Conservation (phyloP, 1,140 invertebrate genomes). For the Rhizoglyphus robini region DNA sequence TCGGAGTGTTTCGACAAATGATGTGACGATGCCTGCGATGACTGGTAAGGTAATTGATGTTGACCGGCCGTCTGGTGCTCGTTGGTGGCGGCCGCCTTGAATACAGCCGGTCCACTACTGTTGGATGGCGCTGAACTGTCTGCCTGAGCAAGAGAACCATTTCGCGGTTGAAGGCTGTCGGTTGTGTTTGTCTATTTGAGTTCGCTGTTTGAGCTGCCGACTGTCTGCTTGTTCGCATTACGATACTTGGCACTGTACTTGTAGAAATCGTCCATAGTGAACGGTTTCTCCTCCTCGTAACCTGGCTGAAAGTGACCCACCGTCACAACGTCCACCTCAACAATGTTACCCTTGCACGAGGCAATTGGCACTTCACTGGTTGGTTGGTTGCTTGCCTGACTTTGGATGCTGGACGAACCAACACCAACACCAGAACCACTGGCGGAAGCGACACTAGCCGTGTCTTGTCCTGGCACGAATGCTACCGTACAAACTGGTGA, state of each 20-base stretch:
- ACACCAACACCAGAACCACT: not conserved
- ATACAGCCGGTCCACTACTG: no score
- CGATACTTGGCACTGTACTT: constrained; percentile 88
- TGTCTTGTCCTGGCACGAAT: not conserved
- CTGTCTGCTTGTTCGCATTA: no score
- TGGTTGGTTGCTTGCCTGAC: constrained; percentile 40
- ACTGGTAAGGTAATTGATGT: no score
- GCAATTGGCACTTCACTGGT: constrained; percentile 16
- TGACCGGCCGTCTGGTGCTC: no score
- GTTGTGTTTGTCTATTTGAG: no score
- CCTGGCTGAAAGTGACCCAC: constrained; percentile 78
- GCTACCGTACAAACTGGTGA: not conserved
- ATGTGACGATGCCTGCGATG: no score
- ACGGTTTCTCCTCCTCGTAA: constrained; percentile 82
- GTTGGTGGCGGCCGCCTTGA: no score
- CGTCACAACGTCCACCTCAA: constrained; percentile 52
- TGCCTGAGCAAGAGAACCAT: no score
- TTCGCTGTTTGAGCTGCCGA: no score
- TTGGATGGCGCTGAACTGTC: no score
- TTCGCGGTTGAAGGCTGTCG: no score
- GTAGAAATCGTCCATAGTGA: constrained; percentile 92
- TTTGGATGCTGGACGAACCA: not conserved
- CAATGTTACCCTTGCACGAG: constrained; percentile 10
- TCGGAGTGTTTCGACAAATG: no score
- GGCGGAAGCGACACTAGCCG: not conserved